Evolutionary conservation across 2,797 vertebrate species (phyloP).

Genomic region (Crocodylus rhombifer): DNA sequence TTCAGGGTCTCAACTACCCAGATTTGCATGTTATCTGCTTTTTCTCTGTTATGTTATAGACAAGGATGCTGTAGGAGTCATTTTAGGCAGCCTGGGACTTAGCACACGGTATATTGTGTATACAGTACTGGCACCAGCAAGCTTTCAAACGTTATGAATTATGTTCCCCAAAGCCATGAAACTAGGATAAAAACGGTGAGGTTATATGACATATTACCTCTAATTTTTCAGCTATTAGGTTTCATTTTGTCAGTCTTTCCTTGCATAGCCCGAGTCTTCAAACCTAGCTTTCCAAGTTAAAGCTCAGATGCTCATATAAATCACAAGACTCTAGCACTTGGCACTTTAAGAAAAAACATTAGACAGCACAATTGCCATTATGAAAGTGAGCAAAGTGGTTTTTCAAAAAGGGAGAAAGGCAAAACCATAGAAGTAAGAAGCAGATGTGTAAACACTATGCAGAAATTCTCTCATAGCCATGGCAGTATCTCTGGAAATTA

Average conservation of each 20-base stretch:
- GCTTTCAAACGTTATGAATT: background rate
- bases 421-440: background rate
- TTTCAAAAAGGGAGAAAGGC: background rate
- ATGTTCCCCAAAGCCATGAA: background rate
- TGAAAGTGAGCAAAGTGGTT: too few species aligned
- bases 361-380: too few species aligned
- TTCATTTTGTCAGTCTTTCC: background rate
- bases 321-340: background rate
- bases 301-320: background rate
- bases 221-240: background rate
- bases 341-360: fast-evolving
- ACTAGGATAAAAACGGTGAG: background rate
- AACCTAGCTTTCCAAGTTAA: background rate
- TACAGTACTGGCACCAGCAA: background rate
- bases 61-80: too few species aligned
- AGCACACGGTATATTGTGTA: fast-evolving
- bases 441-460: too few species aligned
- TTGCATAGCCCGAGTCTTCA: background rate
- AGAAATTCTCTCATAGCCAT: too few species aligned
- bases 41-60: too few species aligned
- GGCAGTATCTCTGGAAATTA: too few species aligned
- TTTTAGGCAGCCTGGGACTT: too few species aligned
- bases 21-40: background rate
- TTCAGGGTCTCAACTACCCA: background rate
- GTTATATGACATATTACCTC: background rate